These are phyloP conservation scores for Proctacanthus coquilletti DNA, from an alignment of 1,140 invertebrate species.

Conservation along the genomic window DNA sequence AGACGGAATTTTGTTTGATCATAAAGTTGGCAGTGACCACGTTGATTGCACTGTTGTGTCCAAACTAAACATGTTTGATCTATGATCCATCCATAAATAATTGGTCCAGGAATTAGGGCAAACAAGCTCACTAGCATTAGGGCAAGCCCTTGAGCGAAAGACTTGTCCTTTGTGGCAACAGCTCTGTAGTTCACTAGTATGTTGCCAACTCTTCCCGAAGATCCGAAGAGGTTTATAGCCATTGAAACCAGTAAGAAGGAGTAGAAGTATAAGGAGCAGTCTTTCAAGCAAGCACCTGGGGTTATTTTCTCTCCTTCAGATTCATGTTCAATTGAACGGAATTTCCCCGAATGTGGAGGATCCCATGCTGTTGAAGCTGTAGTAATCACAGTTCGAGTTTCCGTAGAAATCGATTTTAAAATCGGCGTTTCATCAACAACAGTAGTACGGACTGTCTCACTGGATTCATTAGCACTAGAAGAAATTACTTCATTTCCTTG, in stretches of 20 bases:
- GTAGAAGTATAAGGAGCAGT: slow-evolving; percentile 32
- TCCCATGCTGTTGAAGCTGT: no score
- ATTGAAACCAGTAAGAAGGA: slow-evolving; percentile 33
- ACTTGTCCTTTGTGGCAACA: slow-evolving; percentile 43
- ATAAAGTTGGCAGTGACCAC: slow-evolving; percentile 48
- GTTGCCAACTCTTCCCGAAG: slow-evolving; percentile 44
- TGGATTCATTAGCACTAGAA: no score
- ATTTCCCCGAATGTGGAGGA: no score
- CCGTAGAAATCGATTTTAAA: no score
- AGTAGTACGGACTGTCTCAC: no score
- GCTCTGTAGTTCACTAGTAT: slow-evolving; percentile 42
- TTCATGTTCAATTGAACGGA: no score
- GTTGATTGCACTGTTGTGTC: slow-evolving; percentile 42
- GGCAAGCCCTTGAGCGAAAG: slow-evolving; percentile 44
- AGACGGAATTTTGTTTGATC: slow-evolving; percentile 41
- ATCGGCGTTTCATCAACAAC: no score
- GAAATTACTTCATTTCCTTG: no score
- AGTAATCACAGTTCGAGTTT: no score
- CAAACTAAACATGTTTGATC: slow-evolving; percentile 47
- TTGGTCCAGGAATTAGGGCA: slow-evolving; percentile 48
- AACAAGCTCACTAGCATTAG: slow-evolving; percentile 47
- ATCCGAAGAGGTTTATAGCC: slow-evolving; percentile 37
- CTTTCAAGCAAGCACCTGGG: slow-evolving; percentile 35
- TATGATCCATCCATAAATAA: slow-evolving; percentile 46
- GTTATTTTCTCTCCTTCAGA: slow-evolving; percentile 27